Evolutionary conservation across 2,797 vertebrate genomes (phyloP), one percentile per base, ranked within the genome.

Genomic region (Varecia variegata): DNA sequence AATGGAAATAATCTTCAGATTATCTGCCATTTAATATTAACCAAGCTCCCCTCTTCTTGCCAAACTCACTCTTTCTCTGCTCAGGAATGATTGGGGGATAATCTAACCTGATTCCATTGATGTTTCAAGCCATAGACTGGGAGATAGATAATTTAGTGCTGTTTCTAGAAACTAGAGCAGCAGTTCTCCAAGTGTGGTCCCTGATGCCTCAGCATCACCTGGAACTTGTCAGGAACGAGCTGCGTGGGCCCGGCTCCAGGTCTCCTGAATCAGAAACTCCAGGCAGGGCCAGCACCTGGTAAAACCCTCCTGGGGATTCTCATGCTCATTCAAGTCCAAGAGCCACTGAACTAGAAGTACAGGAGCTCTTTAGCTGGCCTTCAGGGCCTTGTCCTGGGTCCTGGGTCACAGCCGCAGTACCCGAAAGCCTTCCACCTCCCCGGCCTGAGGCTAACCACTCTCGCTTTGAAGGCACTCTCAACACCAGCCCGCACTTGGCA

Each of bases 1-100:
- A 30, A 27, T 25, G 90, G 60, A 92, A 93, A 90, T 47, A 45
- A 67, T 86, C 73, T 96, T 82, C 60, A 94, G 81, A 35, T 50
- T 20, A 30, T 35, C n/a, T 1, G 2, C 2, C 27, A 10, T 35
- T 95, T 47, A 52, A 25, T 45, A 62, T 79, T 30, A 94, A 58
- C 73, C 23, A 54, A 21, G 20, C 14, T 93, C 30, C 58, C 73
- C 38, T 80, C 79, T 43, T 93, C 83, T 74, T 54, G 13, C n/a
- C 71, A 90, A 77, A 60, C 15, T 62, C 27, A 3, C 15, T 83
- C 32, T 73, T 58, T 71, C 79, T 89, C 40, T 67, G 25, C 15
- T 88, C 10, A 11, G 50, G 68, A 92, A 54, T 25, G n/a, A 71
- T 1, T 52, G 43, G 40, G 79, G 71, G 47, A 21, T n/a, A 56